Evolutionary conservation across 2,888 invertebrate species (phyloP).

Genomic region (Petrophora chlorosata): DNA sequence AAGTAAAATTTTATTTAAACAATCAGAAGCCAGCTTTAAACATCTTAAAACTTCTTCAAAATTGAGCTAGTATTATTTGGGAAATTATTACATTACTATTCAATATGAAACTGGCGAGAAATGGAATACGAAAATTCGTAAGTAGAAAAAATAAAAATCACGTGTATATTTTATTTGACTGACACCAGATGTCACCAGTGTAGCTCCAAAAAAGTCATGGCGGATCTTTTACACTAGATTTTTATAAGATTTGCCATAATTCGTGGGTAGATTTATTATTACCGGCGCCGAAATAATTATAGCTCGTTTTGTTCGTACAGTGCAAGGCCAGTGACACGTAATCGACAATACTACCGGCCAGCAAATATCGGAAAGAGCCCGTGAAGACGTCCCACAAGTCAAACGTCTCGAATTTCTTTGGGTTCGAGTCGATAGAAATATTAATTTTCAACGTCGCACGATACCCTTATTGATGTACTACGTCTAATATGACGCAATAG

Average conservation of each 20-base stretch:
- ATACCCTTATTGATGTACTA: conserved; percentile 59
- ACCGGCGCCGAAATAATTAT: conserved; percentile 70
- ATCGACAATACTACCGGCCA: conserved; percentile 51
- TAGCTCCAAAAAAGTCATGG: conserved; percentile 75
- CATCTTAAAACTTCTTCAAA: too few relatives aligned
- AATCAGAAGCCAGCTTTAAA: too few relatives aligned
- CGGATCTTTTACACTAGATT: conserved; percentile 76
- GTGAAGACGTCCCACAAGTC: conserved; percentile 60
- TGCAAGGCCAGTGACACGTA: conserved; percentile 64
- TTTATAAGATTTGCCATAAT: conserved; percentile 70
- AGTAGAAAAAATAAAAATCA: conserved; percentile 70
- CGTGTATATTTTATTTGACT: conserved; percentile 60
- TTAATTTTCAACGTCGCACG: conserved; percentile 63
- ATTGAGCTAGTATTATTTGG: neutral
- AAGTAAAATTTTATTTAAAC: too few relatives aligned
- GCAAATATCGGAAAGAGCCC: conserved; percentile 52
- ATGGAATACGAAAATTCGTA: conserved; percentile 65
- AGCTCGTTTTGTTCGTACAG: conserved; percentile 62
- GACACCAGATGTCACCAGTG: conserved; percentile 74
- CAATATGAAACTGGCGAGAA: conserved; percentile 56
- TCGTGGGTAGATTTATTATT: conserved; percentile 79
- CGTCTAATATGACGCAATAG: conserved; percentile 75
- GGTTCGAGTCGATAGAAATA: conserved; percentile 65
- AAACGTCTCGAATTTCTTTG: conserved; percentile 76
- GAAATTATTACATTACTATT: neutral